phyloP scores from a whole-genome alignment of 2,888 invertebrate genomes.

The Philereme transversata region DNA sequence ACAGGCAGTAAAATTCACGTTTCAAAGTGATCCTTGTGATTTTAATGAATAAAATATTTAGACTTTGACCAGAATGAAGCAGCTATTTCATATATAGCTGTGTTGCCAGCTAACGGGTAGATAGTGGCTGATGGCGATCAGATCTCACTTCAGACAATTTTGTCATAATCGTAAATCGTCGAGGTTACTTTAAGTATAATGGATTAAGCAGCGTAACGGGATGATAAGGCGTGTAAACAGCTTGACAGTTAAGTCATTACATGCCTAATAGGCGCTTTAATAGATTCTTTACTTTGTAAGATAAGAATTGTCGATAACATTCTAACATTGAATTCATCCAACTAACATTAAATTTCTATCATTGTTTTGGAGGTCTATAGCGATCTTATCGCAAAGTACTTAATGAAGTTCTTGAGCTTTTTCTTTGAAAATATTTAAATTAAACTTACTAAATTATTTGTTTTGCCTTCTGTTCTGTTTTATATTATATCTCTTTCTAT shows the following conservation, averaged over 20 bases:
- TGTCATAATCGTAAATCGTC: conserved; percentile 51
- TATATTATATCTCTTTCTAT: no score
- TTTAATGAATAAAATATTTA: no score
- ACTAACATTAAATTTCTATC: neutral
- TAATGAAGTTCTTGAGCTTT: no score
- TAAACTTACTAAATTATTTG: no score
- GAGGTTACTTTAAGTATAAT: conserved; percentile 39
- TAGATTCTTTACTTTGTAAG: conserved; percentile 27
- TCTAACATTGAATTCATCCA: conserved; percentile 3
- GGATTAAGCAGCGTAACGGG: conserved; percentile 39
- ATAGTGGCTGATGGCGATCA: conserved; percentile 30
- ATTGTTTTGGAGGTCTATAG: neutral
- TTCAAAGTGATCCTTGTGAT: no score
- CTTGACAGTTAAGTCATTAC: conserved; percentile 38
- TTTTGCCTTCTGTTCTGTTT: no score
- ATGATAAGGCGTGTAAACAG: conserved; percentile 38
- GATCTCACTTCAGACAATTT: conserved; percentile 42
- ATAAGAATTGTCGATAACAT: neutral
- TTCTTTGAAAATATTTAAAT: no score
- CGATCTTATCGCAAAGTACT: neutral
- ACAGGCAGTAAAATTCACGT: no score
- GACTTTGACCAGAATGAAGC: conserved; percentile 4
- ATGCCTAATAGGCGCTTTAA: conserved; percentile 33
- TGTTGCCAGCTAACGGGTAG: conserved; percentile 26
- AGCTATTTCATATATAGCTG: conserved; percentile 16